Percentiles rank a stretch among this genome's conserved stretches.
phyloP scores from a whole-genome alignment of 2,888 invertebrate genomes.

The Drosophila sordidapex region DNA sequence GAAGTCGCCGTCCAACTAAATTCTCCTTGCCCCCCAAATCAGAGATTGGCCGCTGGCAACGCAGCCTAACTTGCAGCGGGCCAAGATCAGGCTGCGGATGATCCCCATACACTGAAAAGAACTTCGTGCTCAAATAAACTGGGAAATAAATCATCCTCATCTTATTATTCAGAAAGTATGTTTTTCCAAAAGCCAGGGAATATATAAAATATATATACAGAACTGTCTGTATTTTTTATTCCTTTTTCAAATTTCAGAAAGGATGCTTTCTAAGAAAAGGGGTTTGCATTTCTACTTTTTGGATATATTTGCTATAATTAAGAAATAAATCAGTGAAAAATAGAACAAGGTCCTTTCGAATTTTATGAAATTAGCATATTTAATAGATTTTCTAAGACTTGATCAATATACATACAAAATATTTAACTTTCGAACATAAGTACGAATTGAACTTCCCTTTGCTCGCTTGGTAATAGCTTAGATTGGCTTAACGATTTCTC shows the following conservation, averaged over 20 bases:
- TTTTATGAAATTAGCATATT: not conserved
- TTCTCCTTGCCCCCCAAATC: slow-evolving; percentile 20
- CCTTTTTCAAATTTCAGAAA: not conserved
- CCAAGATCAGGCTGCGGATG: slow-evolving; percentile 30
- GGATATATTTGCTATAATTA: not conserved
- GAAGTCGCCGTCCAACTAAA: slow-evolving; percentile 34
- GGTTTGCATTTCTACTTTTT: not conserved
- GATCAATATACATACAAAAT: not conserved
- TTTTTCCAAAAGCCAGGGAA: not conserved
- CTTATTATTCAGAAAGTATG: not conserved
- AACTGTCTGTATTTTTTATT: not conserved
- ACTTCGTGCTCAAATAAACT: not conserved
- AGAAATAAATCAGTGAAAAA: not conserved
- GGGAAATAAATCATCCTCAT: not conserved
- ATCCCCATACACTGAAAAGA: slow-evolving; percentile 8
- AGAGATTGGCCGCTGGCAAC: slow-evolving; percentile 24
- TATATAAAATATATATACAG: not conserved
- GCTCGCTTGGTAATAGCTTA: not conserved
- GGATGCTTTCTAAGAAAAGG: not conserved
- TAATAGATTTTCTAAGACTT: not conserved
- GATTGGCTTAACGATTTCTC: not conserved
- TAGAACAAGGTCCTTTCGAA: not conserved
- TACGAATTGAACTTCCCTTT: not conserved
- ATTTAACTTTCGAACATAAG: not conserved
- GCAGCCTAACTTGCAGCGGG: not conserved